These are phyloP conservation scores for Anodontia alba DNA, from an alignment of 2,888 invertebrate species.

Conservation along the genomic window DNA sequence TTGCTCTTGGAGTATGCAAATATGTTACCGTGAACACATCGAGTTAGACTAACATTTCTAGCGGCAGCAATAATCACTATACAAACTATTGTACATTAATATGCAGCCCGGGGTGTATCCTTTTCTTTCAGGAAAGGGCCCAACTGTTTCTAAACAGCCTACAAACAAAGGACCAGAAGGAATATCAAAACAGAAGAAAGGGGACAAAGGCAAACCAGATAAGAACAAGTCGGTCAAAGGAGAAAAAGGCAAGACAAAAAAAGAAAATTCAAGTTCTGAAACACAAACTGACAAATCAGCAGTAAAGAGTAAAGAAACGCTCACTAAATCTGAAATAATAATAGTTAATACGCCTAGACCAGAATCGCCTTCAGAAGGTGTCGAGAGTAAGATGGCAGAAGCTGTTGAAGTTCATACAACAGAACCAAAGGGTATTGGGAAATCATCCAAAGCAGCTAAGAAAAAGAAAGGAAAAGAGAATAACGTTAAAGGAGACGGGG, in stretches of 20 bases:
- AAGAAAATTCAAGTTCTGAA: background rate
- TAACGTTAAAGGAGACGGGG: background rate
- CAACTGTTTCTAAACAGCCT: background rate
- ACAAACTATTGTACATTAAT: no score
- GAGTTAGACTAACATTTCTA: no score
- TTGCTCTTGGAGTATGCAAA: no score
- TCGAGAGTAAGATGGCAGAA: background rate
- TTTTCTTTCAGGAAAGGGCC: background rate
- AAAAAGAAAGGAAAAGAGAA: no score
- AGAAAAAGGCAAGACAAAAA: background rate
- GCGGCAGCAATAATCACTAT: no score
- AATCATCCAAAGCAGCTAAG: background rate
- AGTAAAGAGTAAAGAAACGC: background rate
- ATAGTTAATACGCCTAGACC: background rate
- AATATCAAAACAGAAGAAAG: background rate
- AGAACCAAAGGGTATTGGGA: background rate
- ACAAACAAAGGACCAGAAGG: background rate
- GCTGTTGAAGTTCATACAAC: background rate
- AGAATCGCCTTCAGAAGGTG: conserved; percentile 2
- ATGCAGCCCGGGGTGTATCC: no score
- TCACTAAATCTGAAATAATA: background rate
- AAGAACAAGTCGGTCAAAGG: background rate
- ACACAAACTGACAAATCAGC: background rate
- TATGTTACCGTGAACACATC: no score
- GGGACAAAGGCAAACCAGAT: background rate